Conservation (phyloP, 2,113 vertebrate species). For the Budorcas taxicolor region DNA sequence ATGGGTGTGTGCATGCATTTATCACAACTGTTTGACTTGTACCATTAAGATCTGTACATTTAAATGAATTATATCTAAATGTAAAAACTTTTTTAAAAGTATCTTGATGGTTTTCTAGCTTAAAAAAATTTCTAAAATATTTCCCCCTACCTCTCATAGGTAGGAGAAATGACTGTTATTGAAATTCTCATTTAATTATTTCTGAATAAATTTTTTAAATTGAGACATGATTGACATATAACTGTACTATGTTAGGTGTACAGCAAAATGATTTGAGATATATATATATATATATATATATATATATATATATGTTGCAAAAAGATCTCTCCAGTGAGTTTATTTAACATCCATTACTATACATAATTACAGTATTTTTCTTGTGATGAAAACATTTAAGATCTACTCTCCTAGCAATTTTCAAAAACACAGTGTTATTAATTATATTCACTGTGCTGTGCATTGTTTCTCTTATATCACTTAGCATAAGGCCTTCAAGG, state of each 20-base stretch:
- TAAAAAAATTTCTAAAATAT: not conserved
- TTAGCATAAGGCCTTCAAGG: not conserved
- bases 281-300: not conserved
- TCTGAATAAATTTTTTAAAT: not conserved
- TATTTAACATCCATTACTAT: not conserved
- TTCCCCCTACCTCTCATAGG: not conserved
- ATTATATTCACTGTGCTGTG: not conserved
- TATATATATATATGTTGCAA: not conserved
- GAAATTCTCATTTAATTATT: conserved; percentile 28
- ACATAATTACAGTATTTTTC: not conserved
- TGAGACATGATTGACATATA: not conserved
- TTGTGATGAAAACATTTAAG: not conserved
- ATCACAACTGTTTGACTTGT: not conserved
- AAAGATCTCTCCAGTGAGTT: not conserved
- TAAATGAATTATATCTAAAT: not conserved
- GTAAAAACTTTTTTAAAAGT: not conserved
- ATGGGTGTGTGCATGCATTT: not conserved
- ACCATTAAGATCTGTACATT: not conserved
- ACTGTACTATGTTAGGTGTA: not conserved
- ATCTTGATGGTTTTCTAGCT: not conserved
- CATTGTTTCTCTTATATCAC: not conserved
- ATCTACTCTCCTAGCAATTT: not conserved
- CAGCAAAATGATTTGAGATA: not conserved
- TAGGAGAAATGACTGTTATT: not conserved
- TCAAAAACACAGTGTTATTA: not conserved